Base-by-base conservation (phyloP, 1,140 invertebrate genomes). In the Drosophila nannoptera region DNA sequence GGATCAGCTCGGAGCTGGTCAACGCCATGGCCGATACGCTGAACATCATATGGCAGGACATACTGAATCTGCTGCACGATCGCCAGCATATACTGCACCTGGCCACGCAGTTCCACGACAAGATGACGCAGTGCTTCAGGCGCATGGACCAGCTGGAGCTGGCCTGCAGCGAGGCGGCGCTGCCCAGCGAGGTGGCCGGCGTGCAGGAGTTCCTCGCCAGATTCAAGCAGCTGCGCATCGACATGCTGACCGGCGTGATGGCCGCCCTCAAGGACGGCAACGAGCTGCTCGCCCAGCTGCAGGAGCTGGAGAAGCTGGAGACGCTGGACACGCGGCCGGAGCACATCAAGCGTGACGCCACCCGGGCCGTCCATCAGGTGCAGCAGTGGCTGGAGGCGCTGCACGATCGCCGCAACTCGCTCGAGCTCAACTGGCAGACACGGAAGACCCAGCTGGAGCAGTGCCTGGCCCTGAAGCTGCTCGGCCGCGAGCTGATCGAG, bases 11-110 rank as follows among this genome's bases (percentile, higher is more conserved):
- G 72, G 94, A 94, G 90, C 95, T 97, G 14, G 97, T 97, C 86
- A 93, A 94, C 54, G 96, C 96, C 2, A 98, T 98, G 97, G 96
- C 96, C 8, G 95, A 97, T 88, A 96, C 95, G 14, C 90, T 98
- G 35, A 94, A 94, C 43, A 92, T 94, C 69, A 96, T 96, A 0
- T 98, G 97, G 97, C 94, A 93, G 78, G 96, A 97, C 86, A 93
- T 98, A 43, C 95, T 97, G 84, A 91, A 91, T 53, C 93, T 96
- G 80, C 90, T 98, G 63, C 94, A 97, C 78, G 91, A 93, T 54
- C 91, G 96, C 48, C 94, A 94, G 77, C 91, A 93, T 55, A 93
- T 98, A 56, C 90, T 98, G 14, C 93, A 96, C 77, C 91, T 95
- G 48, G 94, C 94, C 80, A 93, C 94, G 29, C 90, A 93, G 53